Base-by-base conservation (phyloP, 2,888 invertebrate species). In the Leucophenga montana region DNA sequence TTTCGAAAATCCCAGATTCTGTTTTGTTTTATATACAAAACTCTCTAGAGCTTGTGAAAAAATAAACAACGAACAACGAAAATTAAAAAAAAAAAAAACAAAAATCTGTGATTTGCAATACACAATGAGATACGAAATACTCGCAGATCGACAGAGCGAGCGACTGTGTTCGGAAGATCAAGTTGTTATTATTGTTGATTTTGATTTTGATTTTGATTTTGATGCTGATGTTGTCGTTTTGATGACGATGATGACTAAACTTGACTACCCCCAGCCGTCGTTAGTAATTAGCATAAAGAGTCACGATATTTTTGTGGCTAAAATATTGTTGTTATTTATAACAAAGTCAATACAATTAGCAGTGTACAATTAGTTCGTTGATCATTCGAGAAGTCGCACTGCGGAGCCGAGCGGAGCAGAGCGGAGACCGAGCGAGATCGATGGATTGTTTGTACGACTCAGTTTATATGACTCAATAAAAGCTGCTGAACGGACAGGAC, bases 321-420 rank as follows among this genome's bases (percentile, higher is more conserved):
- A 80, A 83, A 82, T 79, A 79, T 82, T 79, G 76, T 78, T 81
- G 82, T 78, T 80, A 83, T 80, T 82, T 83, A 82, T 80, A 77
- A 75, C 78, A 73, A 72, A 78, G 78, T 80, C 83, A 81, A 81
- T 81, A 83, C 66, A 83, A 81, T 81, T 81, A 83, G 75, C 80
- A 80, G 80, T 62, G 74, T 65, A 66, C 39, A 39, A 27, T 27
- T 27, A 27, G 39, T 39, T 39, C 39, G 39, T 39, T 39, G 39
- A 39, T 39, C 39, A 39, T 39, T 39, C 8, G 11, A 5, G 39
- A 18, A 18, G 16, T 54, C 20, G 18, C 54, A 18, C n/a, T n/a
- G n/a, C n/a, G n/a, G n/a, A n/a, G n/a, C n/a, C n/a, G n/a, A n/a
- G n/a, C n/a, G n/a, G n/a, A n/a, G n/a, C n/a, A n/a, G 48, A 6